Base-by-base conservation (phyloP, 2,797 vertebrate species). In the Cossypha niveicapilla region DNA sequence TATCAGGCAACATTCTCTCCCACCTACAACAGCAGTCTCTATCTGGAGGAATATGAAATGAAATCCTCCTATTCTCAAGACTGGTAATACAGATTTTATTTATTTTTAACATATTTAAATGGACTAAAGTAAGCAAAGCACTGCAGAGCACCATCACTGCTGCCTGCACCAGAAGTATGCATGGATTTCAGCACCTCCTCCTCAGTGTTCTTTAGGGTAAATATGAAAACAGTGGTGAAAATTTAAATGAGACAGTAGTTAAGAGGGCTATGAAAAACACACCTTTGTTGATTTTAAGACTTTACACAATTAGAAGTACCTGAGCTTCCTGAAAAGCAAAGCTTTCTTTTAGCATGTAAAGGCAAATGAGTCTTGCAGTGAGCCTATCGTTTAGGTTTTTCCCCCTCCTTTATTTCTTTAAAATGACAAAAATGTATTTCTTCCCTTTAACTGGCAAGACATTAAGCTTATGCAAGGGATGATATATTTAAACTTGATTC, bases 401-500 rank as follows among this genome's bases (percentile, higher is more conserved):
- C 1, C 9, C 11, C 6, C 6, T 23, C 16, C 9, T 35, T 6
- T n/a, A 63, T 56, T 79, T 48, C 22, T 81, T 75, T 57, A 82
- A 89, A 92, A 93, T 51, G 11, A 60, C 22, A 63, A 54, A 94
- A 88, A 81, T 9, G 0, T 50, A 35, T 71, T 79, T 88, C 21
- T 51, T 79, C 41, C 63, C 18, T 92, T 70, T 13, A 95, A 90
- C 53, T 82, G 56, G 32, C 48, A 95, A 87, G 37, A 79, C 3
- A 0, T 61, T 63, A 95, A 58, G 35, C 50, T 87, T 63, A 65
- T 9, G 12, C 53, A 94, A 90, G 51, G 87, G 77, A 30, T 76
- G 42, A 73, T 89, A 70, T 44, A 92, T 74, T 90, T 85, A 90
- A 92, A 87, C 23, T 85, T 30, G 53, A 71, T 85, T 48, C 61